Conservation (phyloP, 2,888 invertebrate species). For the Drosophila recens region DNA sequence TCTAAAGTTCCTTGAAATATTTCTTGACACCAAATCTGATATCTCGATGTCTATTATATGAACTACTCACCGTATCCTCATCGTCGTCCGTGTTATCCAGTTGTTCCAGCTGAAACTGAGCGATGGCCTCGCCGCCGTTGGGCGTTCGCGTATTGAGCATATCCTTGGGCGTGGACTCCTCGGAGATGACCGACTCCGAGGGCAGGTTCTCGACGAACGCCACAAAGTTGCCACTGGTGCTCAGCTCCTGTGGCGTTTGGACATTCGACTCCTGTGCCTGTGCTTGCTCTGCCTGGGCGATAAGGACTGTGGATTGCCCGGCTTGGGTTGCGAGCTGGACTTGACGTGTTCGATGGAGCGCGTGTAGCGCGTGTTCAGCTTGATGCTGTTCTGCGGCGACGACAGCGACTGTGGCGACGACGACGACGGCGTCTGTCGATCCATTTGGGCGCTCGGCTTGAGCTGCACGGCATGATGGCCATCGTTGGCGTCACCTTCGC, state of each 20-base stretch:
- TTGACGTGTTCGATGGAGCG: constrained; percentile 68
- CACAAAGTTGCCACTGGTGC: constrained; percentile 61
- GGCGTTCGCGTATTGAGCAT: constrained; percentile 65
- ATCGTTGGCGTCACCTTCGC: not conserved
- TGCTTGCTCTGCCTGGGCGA: not conserved
- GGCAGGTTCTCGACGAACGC: constrained; percentile 83
- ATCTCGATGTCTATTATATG: not conserved
- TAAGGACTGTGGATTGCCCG: not conserved
- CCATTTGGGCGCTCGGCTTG: not conserved
- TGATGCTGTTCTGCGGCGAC: constrained; percentile 70
- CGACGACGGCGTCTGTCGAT: constrained; percentile 30
- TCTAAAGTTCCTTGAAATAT: not conserved
- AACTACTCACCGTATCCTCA: constrained; percentile 79
- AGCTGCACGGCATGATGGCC: not conserved
- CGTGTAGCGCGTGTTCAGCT: constrained; percentile 76
- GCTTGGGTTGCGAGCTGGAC: constrained; percentile 12
- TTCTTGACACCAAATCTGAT: too few relatives aligned
- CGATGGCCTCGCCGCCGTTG: constrained; percentile 43
- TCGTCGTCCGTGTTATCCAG: constrained; percentile 74
- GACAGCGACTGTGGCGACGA: constrained; percentile 56
- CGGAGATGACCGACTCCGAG: constrained; percentile 83
- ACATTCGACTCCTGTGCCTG: constrained; percentile 1
- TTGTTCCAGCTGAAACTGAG: constrained; percentile 52
- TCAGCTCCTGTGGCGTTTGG: constrained; percentile 32
- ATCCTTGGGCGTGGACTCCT: constrained; percentile 83